Evolutionary conservation across 2,888 invertebrate species (phyloP).

Genomic region (Andrena hattorfiana): DNA sequence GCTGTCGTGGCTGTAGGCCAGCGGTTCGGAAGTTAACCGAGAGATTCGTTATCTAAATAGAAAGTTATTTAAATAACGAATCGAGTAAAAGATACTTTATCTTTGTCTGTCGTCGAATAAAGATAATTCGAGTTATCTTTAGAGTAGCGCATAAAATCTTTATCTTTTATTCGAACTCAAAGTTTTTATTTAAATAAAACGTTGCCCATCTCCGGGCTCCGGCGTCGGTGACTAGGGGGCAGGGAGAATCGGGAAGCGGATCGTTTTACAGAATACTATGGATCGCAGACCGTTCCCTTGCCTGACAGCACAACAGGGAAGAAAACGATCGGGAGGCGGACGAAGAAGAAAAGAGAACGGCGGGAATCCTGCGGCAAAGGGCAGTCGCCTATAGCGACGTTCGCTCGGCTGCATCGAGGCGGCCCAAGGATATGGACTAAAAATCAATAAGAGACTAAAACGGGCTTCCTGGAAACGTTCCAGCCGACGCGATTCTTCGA

Average conservation of each 20-base stretch:
- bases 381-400: slow-evolving; percentile 53
- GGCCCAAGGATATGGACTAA: slow-evolving; percentile 73
- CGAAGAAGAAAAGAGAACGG: not conserved
- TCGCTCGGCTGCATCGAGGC: slow-evolving; percentile 67
- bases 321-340: not conserved
- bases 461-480: slow-evolving; percentile 77
- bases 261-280: too few species aligned
- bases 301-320: not conserved
- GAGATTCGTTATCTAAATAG: too few species aligned
- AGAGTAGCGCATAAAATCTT: too few species aligned
- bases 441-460: slow-evolving; percentile 79
- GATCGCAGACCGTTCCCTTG: not conserved
- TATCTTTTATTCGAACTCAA: too few species aligned
- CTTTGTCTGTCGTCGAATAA: too few species aligned
- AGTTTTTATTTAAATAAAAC: not conserved
- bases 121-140: too few species aligned
- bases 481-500: slow-evolving; percentile 67
- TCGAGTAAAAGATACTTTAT: too few species aligned
- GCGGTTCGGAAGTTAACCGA: too few species aligned
- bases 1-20: too few species aligned
- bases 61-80: too few species aligned
- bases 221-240: not conserved
- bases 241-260: not conserved
- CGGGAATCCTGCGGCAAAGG: slow-evolving; percentile 3
- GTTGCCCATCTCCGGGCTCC: not conserved